Conservation (phyloP, 64 coral and sea anemone genomes). For the Pocillopora damicornis region DNA sequence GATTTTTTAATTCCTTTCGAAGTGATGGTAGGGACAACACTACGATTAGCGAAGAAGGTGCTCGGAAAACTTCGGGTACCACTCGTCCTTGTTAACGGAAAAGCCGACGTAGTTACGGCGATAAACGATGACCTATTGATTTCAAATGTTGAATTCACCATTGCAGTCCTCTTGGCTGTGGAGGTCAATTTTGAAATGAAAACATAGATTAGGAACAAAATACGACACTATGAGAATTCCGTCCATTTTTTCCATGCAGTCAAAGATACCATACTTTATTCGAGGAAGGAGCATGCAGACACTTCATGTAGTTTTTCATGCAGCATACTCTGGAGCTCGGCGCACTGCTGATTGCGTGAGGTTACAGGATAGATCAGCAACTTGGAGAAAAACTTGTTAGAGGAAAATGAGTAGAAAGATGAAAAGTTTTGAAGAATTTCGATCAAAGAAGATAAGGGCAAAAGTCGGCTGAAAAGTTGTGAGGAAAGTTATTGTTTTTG, state of each 20-base stretch:
- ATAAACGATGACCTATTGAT: constrained; percentile 13
- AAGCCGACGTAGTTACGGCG: constrained; percentile 3
- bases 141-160: constrained; percentile 32
- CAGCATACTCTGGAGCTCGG: neutral
- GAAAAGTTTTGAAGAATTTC: too few relatives aligned
- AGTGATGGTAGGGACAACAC: neutral
- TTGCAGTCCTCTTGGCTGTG: constrained; percentile 32
- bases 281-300: constrained; percentile 16
- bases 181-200: constrained; percentile 25
- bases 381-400: too few relatives aligned
- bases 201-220: constrained; percentile 4
- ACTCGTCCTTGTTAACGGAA: constrained; percentile 5
- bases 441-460: neutral
- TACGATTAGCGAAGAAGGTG: neutral
- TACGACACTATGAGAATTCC: neutral
- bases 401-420: too few relatives aligned
- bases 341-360: neutral
- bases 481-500: neutral
- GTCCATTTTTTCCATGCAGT: neutral
- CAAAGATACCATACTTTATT: neutral
- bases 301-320: constrained; percentile 18
- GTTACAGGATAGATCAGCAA: too few relatives aligned
- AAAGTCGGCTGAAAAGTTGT: neutral
- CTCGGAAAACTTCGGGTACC: neutral
- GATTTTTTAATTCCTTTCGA: neutral